Base-by-base conservation (phyloP, 2,797 vertebrate species). In the Paedocypris micromegethes region DNA sequence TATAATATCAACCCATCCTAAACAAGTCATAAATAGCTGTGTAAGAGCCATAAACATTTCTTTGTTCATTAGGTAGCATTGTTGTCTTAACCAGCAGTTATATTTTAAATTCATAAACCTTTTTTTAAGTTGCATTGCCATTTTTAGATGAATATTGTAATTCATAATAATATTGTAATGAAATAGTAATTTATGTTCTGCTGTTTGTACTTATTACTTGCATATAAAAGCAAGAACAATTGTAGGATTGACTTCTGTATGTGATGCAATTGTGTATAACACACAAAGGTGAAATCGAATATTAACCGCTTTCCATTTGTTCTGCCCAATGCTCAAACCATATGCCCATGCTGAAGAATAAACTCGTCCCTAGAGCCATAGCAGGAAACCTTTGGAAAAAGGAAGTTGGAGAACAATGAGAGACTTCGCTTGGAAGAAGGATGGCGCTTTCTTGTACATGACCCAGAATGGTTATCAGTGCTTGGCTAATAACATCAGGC, bases 371-470 rank as follows among this genome's bases (percentile, higher is more conserved):
- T 23, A 23, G 37, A 63, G 57, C 57, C 42, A 43, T 37, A 42
- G 56, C 77, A 85, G 84, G 86, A 86, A 86, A 79, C 72, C 38
- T 47, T 67, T 38, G 68, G 46, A 56, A 53, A 79, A 68, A 66
- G 85, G 86, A 84, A 87, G 77, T 76, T 54, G 58, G 76, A 84
- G 83, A 87, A 89, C 88, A 90, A 87, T 88, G 70, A 66, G 51
- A 57, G 51, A 47, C 9, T 9, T 3, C 43, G 9, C 58, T 58
- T 6, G 42, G 38, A 75, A 62, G 68, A 78, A 43, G 65, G 60
- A 72, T 60, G 41, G 45, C 5, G 55, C 60, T 57, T 70, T 9
- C 53, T 65, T 59, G 40, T 46, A 45, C 44, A 7, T 48, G 52
- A 41, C 42, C 42, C n/a, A 59, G 47, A 44, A 68, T 58, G 57